These are phyloP conservation scores for Physocephala rufipes DNA, from an alignment of 2,888 invertebrate species.

Conservation along the genomic window DNA sequence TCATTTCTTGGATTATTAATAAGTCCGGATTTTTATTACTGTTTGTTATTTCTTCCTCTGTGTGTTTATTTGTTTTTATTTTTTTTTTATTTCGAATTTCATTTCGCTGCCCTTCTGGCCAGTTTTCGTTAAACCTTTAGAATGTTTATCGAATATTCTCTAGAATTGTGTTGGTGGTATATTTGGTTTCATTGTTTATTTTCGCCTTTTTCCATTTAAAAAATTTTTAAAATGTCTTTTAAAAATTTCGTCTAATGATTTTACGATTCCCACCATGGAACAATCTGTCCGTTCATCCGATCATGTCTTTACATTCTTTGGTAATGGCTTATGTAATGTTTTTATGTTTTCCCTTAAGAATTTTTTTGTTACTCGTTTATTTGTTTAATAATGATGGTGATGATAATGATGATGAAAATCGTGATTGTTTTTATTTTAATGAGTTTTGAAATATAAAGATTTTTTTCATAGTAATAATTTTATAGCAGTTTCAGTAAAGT, in stretches of 20 bases:
- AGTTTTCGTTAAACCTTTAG: neutral
- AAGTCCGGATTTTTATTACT: too few species aligned
- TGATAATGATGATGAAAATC: constrained; percentile 4
- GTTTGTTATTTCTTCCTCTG: neutral
- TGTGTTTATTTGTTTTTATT: neutral
- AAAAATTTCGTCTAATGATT: too few species aligned
- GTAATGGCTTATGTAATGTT: neutral
- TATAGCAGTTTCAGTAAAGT: neutral
- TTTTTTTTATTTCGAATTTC: neutral
- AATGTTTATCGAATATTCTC: constrained; percentile 49
- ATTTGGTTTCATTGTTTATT: neutral
- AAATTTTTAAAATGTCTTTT: too few species aligned
- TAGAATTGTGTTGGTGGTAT: constrained; percentile 43
- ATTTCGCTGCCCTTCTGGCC: neutral
- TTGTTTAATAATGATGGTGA: too few species aligned
- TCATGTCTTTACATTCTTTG: neutral
- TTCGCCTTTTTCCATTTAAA: neutral
- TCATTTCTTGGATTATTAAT: neutral
- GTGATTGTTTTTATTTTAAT: neutral
- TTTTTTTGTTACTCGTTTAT: too few species aligned
- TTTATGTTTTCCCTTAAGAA: constrained; percentile 2
- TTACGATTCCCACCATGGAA: too few species aligned
- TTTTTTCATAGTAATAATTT: neutral
- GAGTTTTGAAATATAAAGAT: neutral
- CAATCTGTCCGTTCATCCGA: too few species aligned